Conservation (phyloP, 2,888 invertebrate genomes). For the Tenthredo amoena region DNA sequence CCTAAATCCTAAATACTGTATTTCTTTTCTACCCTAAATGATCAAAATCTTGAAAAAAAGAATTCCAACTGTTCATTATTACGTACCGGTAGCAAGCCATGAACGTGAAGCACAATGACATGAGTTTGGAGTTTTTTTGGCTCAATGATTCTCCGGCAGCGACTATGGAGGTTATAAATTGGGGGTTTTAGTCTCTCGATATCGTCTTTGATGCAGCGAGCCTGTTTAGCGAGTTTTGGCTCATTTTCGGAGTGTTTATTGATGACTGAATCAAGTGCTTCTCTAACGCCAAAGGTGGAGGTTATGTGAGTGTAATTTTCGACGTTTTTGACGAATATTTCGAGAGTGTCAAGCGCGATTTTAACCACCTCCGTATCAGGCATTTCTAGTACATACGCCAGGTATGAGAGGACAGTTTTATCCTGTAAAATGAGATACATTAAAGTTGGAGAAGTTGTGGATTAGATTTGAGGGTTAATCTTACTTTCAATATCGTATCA, state of each 20-base stretch:
- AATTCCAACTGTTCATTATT: neutral
- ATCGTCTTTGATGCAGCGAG: slow-evolving; percentile 72
- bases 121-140: slow-evolving; percentile 75
- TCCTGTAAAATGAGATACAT: slow-evolving; percentile 66
- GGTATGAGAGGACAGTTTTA: slow-evolving; percentile 75
- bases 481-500: slow-evolving; percentile 76
- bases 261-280: slow-evolving; percentile 73
- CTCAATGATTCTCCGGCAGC: slow-evolving; percentile 75
- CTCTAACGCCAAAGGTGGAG: slow-evolving; percentile 75
- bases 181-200: slow-evolving; percentile 77
- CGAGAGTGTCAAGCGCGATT: slow-evolving; percentile 72
- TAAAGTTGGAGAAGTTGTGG: neutral
- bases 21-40: neutral
- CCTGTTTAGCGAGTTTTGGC: slow-evolving; percentile 71
- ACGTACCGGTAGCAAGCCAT: slow-evolving; percentile 73
- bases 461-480: neutral
- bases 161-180: slow-evolving; percentile 75
- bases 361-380: slow-evolving; percentile 72
- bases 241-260: slow-evolving; percentile 72
- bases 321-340: slow-evolving; percentile 74
- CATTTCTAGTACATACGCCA: slow-evolving; percentile 74
- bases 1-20: neutral
- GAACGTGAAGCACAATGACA: slow-evolving; percentile 73
- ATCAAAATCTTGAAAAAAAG: neutral
- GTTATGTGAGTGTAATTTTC: slow-evolving; percentile 76